Conservation (phyloP, 2,797 vertebrate species). For the Crenuchus spilurus region DNA sequence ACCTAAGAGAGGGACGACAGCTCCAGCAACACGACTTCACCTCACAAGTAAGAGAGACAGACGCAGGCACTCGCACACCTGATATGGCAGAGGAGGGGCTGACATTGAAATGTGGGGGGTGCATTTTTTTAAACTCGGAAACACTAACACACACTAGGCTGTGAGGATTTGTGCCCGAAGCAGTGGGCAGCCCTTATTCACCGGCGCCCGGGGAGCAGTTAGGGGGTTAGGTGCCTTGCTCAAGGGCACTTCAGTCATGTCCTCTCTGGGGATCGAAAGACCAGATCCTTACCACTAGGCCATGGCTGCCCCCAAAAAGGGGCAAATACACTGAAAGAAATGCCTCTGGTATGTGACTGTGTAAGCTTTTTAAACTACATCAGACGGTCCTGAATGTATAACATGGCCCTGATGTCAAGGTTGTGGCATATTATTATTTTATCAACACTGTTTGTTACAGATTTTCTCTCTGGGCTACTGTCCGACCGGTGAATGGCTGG, state of each 20-base stretch:
- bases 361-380: neutral
- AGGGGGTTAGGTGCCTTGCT: too few species aligned
- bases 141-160: too few species aligned
- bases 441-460: constrained; percentile 67
- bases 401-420: neutral
- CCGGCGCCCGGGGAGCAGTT: too few species aligned
- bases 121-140: too few species aligned
- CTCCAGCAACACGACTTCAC: constrained; percentile 98
- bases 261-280: too few species aligned
- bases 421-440: neutral
- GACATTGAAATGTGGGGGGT: too few species aligned
- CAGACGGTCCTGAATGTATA: neutral
- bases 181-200: too few species aligned
- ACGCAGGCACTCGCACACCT: neutral
- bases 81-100: neutral
- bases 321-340: neutral
- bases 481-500: constrained; percentile 94
- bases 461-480: constrained; percentile 97
- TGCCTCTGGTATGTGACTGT: neutral
- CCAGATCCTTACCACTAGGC: too few species aligned
- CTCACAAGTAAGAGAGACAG: constrained; percentile 83
- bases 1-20: constrained; percentile 93
- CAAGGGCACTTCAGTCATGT: too few species aligned
- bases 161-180: too few species aligned
- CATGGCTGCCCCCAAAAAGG: too few species aligned